phyloP scores from a whole-genome alignment of 2,888 invertebrate genomes.

The Agonopterix alstromeriana region DNA sequence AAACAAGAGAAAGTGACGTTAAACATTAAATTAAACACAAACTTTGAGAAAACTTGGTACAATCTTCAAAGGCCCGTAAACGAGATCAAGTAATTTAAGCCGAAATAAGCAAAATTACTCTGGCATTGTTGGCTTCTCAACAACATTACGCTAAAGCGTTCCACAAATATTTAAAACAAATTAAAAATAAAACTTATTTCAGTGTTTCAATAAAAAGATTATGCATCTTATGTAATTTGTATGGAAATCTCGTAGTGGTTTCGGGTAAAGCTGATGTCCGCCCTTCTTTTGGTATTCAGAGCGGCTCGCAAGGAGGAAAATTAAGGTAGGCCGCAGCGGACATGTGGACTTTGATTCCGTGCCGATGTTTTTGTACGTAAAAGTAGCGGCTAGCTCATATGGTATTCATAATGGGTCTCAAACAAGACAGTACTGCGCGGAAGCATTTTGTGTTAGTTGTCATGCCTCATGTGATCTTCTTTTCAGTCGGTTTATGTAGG shows the following conservation, averaged over 20 bases:
- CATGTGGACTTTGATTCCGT: constrained; percentile 66
- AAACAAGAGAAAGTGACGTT: constrained; percentile 60
- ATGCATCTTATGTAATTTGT: constrained; percentile 38
- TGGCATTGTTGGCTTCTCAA: constrained; percentile 55
- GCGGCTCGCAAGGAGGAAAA: constrained; percentile 51
- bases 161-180: constrained; percentile 39
- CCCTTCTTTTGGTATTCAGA: constrained; percentile 57
- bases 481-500: constrained; percentile 1
- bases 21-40: constrained; percentile 71
- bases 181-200: constrained; percentile 37
- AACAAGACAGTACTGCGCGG: constrained; percentile 37
- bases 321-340: constrained; percentile 63
- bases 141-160: constrained; percentile 45
- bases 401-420: constrained; percentile 55
- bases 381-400: constrained; percentile 52
- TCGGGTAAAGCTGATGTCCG: constrained; percentile 45
- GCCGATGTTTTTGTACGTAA: constrained; percentile 56
- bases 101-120: constrained; percentile 69
- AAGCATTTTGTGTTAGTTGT: constrained; percentile 33
- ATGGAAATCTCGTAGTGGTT: constrained; percentile 45
- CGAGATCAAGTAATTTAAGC: constrained; percentile 71
- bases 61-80: constrained; percentile 69
- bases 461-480: constrained; percentile 11
- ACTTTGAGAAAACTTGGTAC: constrained; percentile 64
- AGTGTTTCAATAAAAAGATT: constrained; percentile 21